phyloP scores from a whole-genome alignment of 2,113 vertebrate species.

The Cynoglossus semilaevis region DNA sequence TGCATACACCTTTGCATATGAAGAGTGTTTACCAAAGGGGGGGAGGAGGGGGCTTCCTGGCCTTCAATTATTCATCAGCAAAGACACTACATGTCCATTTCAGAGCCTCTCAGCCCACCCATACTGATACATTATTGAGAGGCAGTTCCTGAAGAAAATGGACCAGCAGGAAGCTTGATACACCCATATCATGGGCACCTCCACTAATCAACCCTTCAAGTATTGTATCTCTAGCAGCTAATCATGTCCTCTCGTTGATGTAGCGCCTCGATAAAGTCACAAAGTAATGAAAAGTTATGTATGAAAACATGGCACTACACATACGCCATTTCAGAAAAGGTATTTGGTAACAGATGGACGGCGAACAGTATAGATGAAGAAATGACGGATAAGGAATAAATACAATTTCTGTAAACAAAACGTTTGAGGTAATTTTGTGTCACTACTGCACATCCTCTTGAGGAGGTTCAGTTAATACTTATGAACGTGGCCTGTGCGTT shows the following conservation, averaged over 20 bases:
- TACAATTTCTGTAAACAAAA: conserved; percentile 63
- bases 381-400: conserved; percentile 43
- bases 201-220: conserved; percentile 59
- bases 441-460: conserved; percentile 22
- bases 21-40: conserved; percentile 58
- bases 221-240: conserved; percentile 63
- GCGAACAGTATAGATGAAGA: conserved; percentile 32
- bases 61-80: conserved; percentile 70
- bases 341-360: conserved; percentile 62
- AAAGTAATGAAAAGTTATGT: conserved; percentile 7
- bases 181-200: conserved; percentile 44
- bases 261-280: conserved; percentile 27
- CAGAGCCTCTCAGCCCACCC: conserved; percentile 51
- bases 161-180: conserved; percentile 46
- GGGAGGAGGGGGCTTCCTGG: conserved; percentile 40
- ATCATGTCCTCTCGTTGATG: conserved; percentile 40
- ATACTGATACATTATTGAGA: conserved; percentile 72
- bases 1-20: conserved; percentile 53
- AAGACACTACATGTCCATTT: conserved; percentile 63
- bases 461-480: conserved; percentile 58
- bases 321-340: conserved; percentile 36
- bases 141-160: conserved; percentile 60
- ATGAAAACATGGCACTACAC: conserved; percentile 29
- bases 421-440: conserved; percentile 70
- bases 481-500: conserved; percentile 19